Conservation (phyloP, 1,140 invertebrate genomes). For the Drosophila varians region DNA sequence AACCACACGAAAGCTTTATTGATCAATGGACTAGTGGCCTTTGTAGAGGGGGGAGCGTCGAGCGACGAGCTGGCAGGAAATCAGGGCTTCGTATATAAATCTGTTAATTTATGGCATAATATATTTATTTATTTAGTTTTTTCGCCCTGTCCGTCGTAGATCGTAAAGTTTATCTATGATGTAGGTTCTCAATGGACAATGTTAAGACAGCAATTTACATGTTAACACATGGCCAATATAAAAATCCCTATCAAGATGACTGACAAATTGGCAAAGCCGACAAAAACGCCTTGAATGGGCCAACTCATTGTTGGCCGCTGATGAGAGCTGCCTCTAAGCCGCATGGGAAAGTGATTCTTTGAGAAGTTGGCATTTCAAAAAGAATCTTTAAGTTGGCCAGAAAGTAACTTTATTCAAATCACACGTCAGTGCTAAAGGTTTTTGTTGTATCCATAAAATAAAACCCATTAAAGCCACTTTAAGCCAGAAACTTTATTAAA, state of each 20-base stretch:
- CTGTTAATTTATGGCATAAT: slow-evolving; percentile 26
- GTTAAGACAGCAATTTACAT: slow-evolving; percentile 65
- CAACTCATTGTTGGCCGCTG: slow-evolving; percentile 18
- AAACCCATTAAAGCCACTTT: neutral
- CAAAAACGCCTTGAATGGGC: slow-evolving; percentile 32
- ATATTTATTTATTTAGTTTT: neutral
- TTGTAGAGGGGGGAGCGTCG: neutral
- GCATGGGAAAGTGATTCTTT: slow-evolving; percentile 10
- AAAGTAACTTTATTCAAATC: slow-evolving; percentile 1
- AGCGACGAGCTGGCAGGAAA: slow-evolving; percentile 24
- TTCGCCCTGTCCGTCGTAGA: slow-evolving; percentile 18
- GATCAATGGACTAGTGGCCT: slow-evolving; percentile 27
- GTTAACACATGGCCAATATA: slow-evolving; percentile 61
- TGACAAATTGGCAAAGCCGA: slow-evolving; percentile 56
- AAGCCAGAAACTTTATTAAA: slow-evolving; percentile 19
- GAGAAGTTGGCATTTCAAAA: neutral
- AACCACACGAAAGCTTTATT: slow-evolving; percentile 59
- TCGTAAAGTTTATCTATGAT: slow-evolving; percentile 26
- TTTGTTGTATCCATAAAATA: neutral
- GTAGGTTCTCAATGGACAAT: slow-evolving; percentile 32
- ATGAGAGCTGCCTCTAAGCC: slow-evolving; percentile 4
- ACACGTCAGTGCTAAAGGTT: neutral
- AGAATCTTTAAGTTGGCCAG: slow-evolving; percentile 19
- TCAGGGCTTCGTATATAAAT: slow-evolving; percentile 53
- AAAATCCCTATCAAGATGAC: slow-evolving; percentile 36